Conservation (phyloP, 2,797 vertebrate species). For the Oreochromis grahami region DNA sequence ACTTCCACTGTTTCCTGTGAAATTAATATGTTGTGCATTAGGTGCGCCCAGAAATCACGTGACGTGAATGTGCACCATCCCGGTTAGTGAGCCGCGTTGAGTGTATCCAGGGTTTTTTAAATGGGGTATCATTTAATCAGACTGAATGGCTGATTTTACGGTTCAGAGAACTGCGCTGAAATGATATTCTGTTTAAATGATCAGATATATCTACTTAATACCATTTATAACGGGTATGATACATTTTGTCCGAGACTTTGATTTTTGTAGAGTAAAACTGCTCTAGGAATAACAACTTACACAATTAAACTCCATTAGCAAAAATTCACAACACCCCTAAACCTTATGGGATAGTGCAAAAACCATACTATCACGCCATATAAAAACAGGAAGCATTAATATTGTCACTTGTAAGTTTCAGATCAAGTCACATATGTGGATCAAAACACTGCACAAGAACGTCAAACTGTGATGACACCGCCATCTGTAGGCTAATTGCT, state of each 20-base stretch:
- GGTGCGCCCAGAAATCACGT: background rate
- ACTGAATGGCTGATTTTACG: background rate
- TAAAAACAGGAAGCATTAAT: background rate
- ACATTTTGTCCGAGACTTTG: background rate
- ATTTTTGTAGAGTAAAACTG: background rate
- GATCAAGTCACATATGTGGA: background rate
- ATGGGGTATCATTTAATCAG: background rate
- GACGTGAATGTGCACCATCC: background rate
- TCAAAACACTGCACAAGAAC: background rate
- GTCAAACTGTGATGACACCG: background rate
- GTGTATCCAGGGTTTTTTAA: background rate
- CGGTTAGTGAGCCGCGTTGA: background rate
- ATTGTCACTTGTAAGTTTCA: background rate
- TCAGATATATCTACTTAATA: background rate
- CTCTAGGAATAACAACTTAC: background rate
- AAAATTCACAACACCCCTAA: background rate
- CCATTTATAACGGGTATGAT: background rate
- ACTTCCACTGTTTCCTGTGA: background rate
- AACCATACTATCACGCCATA: background rate
- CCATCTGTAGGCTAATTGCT: conserved; percentile 23
- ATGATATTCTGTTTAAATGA: background rate
- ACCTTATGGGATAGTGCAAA: background rate
- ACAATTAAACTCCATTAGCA: background rate
- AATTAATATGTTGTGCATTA: background rate
- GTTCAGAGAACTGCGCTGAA: background rate